Conservation (phyloP, 2,888 invertebrate genomes). For the Lypha dubia region DNA sequence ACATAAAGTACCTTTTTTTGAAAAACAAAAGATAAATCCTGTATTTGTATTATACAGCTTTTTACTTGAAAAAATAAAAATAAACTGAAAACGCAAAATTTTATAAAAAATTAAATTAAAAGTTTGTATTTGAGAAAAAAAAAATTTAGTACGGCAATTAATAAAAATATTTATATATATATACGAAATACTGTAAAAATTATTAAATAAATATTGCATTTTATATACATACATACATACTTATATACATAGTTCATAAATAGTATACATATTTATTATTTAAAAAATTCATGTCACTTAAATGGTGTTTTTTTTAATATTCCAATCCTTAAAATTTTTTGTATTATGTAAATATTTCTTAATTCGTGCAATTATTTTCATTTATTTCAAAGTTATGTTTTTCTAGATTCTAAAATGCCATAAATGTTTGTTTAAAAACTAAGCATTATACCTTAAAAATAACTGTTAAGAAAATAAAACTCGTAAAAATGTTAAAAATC, state of each 20-base stretch:
- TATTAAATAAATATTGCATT: slow-evolving; percentile 50
- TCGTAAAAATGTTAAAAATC: slow-evolving; percentile 8
- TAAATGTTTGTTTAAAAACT: slow-evolving; percentile 30
- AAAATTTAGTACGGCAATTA: neutral
- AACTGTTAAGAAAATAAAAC: slow-evolving; percentile 18
- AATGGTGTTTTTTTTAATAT: neutral
- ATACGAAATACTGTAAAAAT: slow-evolving; percentile 37
- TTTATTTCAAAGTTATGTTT: slow-evolving; percentile 4
- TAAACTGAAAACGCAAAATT: slow-evolving; percentile 26
- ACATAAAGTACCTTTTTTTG: slow-evolving; percentile 71
- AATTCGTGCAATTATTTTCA: slow-evolving; percentile 36
- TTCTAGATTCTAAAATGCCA: slow-evolving; percentile 29
- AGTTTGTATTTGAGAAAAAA: slow-evolving; percentile 31
- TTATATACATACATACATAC: slow-evolving; percentile 13
- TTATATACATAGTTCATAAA: neutral
- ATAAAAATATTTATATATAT: neutral
- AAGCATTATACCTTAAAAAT: slow-evolving; percentile 1
- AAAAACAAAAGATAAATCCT: slow-evolving; percentile 53
- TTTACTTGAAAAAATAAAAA: slow-evolving; percentile 45
- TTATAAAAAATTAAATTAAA: slow-evolving; percentile 58
- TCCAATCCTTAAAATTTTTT: neutral
- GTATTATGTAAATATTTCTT: neutral
- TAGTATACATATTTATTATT: too few species aligned
- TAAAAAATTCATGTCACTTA: neutral
- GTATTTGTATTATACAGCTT: slow-evolving; percentile 53